Evolutionary conservation across 2,888 invertebrate species (phyloP).

Genomic region (Chouioia cunea): DNA sequence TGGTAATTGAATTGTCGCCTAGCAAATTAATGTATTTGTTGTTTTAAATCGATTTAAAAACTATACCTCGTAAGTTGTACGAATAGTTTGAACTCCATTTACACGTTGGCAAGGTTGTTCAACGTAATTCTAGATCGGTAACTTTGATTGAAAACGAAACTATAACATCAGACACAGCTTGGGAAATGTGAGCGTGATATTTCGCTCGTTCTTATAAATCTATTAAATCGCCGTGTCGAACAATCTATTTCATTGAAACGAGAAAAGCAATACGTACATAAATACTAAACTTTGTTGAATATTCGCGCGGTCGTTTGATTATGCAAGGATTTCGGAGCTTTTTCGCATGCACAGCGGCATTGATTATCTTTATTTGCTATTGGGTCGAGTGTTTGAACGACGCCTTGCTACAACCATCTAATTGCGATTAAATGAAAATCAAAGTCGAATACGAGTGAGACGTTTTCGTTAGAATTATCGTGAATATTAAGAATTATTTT

Average conservation of each 20-base stretch:
- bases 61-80: not conserved
- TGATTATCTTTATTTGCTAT: constrained; percentile 24
- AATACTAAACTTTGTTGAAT: constrained; percentile 1
- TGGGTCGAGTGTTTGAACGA: not conserved
- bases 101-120: too few relatives aligned
- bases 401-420: constrained; percentile 15
- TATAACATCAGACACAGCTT: not conserved
- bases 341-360: constrained; percentile 14
- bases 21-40: not conserved
- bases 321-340: constrained; percentile 7
- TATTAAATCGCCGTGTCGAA: not conserved
- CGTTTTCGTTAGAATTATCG: not conserved
- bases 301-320: constrained; percentile 22
- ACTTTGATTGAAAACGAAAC: not conserved
- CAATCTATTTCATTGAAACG: not conserved
- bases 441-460: not conserved
- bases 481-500: not conserved
- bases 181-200: not conserved
- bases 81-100: not conserved
- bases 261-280: constrained; percentile 2
- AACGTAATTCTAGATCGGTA: not conserved
- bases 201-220: constrained; percentile 13
- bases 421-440: constrained; percentile 31
- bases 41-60: not conserved
- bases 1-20: not conserved